Percentiles rank a stretch among this genome's conserved stretches.
Conservation (phyloP, 2,113 vertebrate genomes). For the Oreochromis tanganicae region DNA sequence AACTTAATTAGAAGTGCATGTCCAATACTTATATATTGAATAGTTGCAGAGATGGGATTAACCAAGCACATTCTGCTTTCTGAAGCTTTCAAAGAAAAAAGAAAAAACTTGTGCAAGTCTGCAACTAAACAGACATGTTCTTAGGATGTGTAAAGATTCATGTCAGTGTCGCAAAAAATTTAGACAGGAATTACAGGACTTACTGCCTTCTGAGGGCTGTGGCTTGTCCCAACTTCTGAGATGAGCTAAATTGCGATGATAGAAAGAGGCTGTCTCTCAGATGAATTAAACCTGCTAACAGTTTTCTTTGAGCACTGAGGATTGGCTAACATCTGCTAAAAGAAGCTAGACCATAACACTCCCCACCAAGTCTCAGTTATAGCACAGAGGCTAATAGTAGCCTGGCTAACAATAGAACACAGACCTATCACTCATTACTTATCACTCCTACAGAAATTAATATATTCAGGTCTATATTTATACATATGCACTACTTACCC, state of each 20-base stretch:
- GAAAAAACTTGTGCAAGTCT: not conserved
- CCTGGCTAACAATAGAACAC: not conserved
- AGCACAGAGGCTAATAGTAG: not conserved
- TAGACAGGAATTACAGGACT: not conserved
- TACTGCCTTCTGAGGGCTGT: not conserved
- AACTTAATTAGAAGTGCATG: not conserved
- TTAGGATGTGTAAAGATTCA: not conserved
- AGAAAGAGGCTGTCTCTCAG: not conserved
- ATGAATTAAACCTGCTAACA: not conserved
- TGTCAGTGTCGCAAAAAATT: not conserved
- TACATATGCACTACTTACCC: not conserved
- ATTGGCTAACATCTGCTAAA: not conserved
- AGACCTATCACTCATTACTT: not conserved
- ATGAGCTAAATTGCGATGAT: not conserved
- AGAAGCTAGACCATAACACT: not conserved
- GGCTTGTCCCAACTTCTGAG: not conserved
- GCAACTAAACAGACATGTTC: not conserved
- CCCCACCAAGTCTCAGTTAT: not conserved
- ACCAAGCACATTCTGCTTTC: not conserved
- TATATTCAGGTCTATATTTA: not conserved
- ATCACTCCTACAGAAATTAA: not conserved
- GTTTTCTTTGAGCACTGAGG: not conserved
- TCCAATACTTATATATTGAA: not conserved
- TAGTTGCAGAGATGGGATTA: not conserved
- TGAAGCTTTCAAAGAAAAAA: not conserved